A percentile compares a stretch with the other conserved stretches of the same genome.
Conservation (phyloP, 1,140 invertebrate species). For the Homarus americanus region DNA sequence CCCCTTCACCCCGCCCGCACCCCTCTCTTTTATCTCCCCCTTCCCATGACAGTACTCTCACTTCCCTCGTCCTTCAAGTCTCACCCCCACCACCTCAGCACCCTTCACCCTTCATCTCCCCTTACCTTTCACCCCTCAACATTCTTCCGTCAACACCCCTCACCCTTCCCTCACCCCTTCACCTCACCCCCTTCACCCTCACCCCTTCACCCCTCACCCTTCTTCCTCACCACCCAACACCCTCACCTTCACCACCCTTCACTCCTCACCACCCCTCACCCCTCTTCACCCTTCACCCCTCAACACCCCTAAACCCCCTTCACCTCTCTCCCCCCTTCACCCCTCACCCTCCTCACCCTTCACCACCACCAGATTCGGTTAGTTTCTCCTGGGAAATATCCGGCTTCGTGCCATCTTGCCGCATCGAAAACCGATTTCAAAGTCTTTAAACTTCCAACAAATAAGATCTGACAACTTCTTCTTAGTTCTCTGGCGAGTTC, state of each 20-base stretch:
- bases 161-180: background rate
- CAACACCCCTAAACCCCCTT: background rate
- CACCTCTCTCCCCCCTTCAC: background rate
- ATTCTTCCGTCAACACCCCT: background rate
- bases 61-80: background rate
- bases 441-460: constrained; percentile 65
- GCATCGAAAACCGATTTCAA: constrained; percentile 69
- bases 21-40: background rate
- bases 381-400: constrained; percentile 56
- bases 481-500: constrained; percentile 40
- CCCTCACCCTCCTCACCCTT: background rate
- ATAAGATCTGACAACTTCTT: constrained; percentile 66
- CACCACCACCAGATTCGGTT: constrained; percentile 15
- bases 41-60: no score
- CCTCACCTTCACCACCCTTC: background rate
- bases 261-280: background rate
- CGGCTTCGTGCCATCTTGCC: constrained; percentile 52
- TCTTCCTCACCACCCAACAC: background rate
- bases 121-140: background rate
- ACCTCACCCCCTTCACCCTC: background rate
- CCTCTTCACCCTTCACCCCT: background rate
- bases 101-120: background rate
- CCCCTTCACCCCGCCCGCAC: no score
- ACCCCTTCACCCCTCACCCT: background rate
- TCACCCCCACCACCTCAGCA: background rate